Percentiles rank a stretch among this genome's conserved stretches.
Evolutionary conservation across 2,113 vertebrate species (phyloP).

Genomic region (Lophura nycthemera): DNA sequence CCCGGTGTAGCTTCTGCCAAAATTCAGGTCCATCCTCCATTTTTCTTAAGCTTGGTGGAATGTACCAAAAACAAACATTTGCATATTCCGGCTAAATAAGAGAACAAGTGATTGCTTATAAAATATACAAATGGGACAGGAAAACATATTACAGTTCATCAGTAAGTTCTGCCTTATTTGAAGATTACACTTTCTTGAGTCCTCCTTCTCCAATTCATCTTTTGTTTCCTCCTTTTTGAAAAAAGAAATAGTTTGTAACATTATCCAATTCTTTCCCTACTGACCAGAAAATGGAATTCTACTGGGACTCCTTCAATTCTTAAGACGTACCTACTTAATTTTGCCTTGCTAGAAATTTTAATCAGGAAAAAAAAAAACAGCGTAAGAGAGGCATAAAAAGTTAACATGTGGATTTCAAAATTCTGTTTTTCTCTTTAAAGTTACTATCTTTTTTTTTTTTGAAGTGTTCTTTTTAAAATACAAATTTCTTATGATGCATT

Average conservation of each 20-base stretch:
- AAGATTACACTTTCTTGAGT: background rate
- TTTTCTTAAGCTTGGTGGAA: slow-evolving; percentile 81
- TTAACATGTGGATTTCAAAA: background rate
- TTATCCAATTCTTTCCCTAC: background rate
- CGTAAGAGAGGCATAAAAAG: background rate
- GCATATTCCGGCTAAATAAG: slow-evolving; percentile 81
- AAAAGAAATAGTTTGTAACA: background rate
- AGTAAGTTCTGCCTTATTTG: background rate
- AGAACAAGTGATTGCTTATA: background rate
- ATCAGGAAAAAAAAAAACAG: background rate
- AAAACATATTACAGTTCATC: background rate
- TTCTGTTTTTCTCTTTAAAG: background rate
- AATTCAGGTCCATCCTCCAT: slow-evolving; percentile 82
- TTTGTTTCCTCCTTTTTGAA: background rate
- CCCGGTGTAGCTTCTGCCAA: slow-evolving; percentile 80
- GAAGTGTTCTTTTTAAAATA: background rate
- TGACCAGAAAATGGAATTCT: background rate
- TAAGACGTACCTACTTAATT: background rate
- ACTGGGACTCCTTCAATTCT: background rate
- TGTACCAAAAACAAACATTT: slow-evolving; percentile 88
- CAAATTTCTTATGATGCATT: background rate
- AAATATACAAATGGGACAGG: background rate
- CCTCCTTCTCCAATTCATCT: background rate
- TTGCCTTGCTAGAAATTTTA: background rate
- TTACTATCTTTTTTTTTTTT: background rate